Evolutionary conservation across 2,888 invertebrate genomes (phyloP).

Genomic region (Lutraria lutraria): DNA sequence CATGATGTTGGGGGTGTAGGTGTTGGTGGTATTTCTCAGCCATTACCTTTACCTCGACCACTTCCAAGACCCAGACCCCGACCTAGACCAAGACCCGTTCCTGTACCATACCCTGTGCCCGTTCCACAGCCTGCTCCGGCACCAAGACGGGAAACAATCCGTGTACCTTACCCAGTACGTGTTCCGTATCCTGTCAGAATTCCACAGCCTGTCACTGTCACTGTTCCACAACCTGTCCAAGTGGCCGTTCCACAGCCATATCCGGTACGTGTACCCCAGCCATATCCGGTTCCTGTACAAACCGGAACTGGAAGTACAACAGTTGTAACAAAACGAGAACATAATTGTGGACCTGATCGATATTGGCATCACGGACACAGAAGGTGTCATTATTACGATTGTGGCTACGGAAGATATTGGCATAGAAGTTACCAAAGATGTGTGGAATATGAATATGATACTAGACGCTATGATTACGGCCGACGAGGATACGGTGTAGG

Average conservation of each 20-base stretch:
- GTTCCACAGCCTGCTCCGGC: slow-evolving; percentile 27
- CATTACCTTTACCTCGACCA: slow-evolving; percentile 22
- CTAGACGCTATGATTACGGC: neutral
- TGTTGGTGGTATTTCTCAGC: slow-evolving; percentile 11
- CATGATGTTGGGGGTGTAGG: neutral
- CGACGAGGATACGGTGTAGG: slow-evolving; percentile 16
- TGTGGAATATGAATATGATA: slow-evolving; percentile 35
- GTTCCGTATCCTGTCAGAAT: slow-evolving; percentile 59
- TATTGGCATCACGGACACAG: slow-evolving; percentile 11
- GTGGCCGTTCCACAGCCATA: slow-evolving; percentile 57
- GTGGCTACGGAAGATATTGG: slow-evolving; percentile 19
- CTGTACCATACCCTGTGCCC: slow-evolving; percentile 36
- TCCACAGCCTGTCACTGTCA: slow-evolving; percentile 55
- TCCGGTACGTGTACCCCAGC: slow-evolving; percentile 56
- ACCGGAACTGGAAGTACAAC: neutral
- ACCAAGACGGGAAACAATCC: slow-evolving; percentile 20
- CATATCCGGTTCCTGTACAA: slow-evolving; percentile 51
- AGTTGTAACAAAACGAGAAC: neutral
- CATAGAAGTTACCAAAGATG: neutral
- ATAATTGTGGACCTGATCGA: neutral
- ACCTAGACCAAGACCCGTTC: slow-evolving; percentile 39
- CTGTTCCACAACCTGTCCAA: slow-evolving; percentile 58
- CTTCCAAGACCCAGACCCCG: slow-evolving; percentile 14
- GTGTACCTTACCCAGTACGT: slow-evolving; percentile 53
- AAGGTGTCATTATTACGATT: neutral